Evolutionary conservation across 2,797 vertebrate genomes (phyloP), one percentile per base, ranked within the genome.

Genomic region (Amphiprion clarkii): DNA sequence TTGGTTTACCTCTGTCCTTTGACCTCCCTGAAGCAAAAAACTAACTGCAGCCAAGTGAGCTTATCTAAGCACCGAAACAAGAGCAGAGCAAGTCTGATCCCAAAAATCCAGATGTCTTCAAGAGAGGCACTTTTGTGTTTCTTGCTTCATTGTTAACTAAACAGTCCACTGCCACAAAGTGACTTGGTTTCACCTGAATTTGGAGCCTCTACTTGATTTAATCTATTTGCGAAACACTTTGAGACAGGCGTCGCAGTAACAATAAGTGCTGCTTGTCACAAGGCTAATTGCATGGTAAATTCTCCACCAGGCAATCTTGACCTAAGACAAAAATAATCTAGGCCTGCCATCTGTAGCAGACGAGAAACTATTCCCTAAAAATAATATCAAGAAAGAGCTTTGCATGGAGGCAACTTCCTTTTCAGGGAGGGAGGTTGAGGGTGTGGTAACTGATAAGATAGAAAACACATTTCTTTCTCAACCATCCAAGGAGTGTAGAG

Each of bases 381-480:
- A 94, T 87, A 95, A 93, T 92, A 94, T 92, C 88, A 89, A 89
- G 84, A 89, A 76, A 79, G 82, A 77, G 79, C 67, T 73, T 74
- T 29, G 58, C 87, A 90, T 81, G 78, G 67, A 79, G 86, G 78
- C 82, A 57, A 92, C 92, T 94, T 95, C 93, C 94, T 93, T 86
- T 89, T 71, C 81, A 74, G 78, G 76, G 76, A 85, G 82, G 73
- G 74, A 88, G 86, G 78, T 68, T 63, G 55, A 87, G 90, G 91
- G 90, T 58, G 91, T 19, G 79, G 90, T 12, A 75, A 36, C 90
- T 89, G 94, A 95, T 94, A 95, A 95, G 90, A 92, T 73, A 81
- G 83, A 81, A 79, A 81, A 87, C 76, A 78, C 87, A 83, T 88
- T 88, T 92, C 71, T 82, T 75, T 81, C 79, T 56, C 65, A 74